Evolutionary conservation across 2,888 invertebrate species (phyloP).

Genomic region (Macrophya alboannulata): DNA sequence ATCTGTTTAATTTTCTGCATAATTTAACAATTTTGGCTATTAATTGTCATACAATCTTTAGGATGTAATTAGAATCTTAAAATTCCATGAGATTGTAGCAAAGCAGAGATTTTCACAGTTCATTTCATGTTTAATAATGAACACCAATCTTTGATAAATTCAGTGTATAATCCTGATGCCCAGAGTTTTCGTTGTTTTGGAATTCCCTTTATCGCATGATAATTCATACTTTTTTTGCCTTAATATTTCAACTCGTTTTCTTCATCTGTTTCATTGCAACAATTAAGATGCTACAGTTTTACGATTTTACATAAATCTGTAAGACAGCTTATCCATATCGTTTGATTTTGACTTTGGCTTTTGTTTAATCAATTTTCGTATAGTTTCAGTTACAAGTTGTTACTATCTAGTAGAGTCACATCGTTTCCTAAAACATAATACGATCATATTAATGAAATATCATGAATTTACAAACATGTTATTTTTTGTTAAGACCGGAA

Average conservation of each 20-base stretch:
- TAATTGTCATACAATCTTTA: background rate
- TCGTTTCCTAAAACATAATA: conserved; percentile 18
- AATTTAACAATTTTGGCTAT: background rate
- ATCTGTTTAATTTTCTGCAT: background rate
- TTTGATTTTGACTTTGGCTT: background rate
- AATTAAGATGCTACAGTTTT: background rate
- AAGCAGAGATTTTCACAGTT: background rate
- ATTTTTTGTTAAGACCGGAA: background rate
- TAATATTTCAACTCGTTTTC: background rate
- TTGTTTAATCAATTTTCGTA: background rate
- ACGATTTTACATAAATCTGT: background rate
- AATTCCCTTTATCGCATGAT: background rate
- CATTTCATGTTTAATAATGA: background rate
- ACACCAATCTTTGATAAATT: background rate
- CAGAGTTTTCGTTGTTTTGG: background rate
- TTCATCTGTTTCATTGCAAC: background rate
- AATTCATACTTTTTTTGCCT: background rate
- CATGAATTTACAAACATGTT: background rate
- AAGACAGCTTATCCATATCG: background rate
- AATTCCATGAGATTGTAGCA: background rate
- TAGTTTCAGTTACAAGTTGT: background rate
- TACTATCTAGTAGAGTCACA: conserved; percentile 9
- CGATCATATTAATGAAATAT: background rate
- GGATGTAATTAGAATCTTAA: background rate
- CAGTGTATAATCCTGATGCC: background rate